Evolutionary conservation across 2,113 vertebrate species (phyloP).

Genomic region (Zootoca vivipara): DNA sequence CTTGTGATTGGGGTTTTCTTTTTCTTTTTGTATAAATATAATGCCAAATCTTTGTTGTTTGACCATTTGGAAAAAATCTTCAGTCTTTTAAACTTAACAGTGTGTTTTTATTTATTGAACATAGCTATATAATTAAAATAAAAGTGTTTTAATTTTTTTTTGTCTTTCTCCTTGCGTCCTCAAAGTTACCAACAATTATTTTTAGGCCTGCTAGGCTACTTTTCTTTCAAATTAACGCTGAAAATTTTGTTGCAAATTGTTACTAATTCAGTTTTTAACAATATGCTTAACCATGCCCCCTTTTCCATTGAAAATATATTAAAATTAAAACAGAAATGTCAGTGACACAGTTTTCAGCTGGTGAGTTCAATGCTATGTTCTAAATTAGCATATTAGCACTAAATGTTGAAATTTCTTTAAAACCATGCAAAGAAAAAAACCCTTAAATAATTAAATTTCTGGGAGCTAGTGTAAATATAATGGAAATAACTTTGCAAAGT

Average conservation of each 20-base stretch:
- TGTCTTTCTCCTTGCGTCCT: constrained; percentile 42
- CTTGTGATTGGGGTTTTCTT: constrained; percentile 20
- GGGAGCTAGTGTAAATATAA: constrained; percentile 30
- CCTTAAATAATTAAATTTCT: constrained; percentile 30
- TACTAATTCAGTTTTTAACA: not conserved
- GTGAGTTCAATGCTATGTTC: not conserved
- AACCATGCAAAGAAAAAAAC: constrained; percentile 31
- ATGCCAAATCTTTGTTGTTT: constrained; percentile 69
- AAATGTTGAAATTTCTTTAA: constrained; percentile 14
- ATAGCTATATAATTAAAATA: constrained; percentile 77
- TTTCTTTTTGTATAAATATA: constrained; percentile 34
- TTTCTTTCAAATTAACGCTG: constrained; percentile 11
- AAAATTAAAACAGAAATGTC: not conserved
- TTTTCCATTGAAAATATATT: not conserved
- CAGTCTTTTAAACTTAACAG: constrained; percentile 70
- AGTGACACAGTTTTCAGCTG: not conserved
- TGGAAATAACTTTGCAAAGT: constrained; percentile 55
- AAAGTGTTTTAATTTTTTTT: constrained; percentile 75
- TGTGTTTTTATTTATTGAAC: constrained; percentile 79
- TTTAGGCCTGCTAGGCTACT: not conserved
- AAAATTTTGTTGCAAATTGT: not conserved
- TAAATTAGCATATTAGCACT: not conserved
- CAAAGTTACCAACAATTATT: not conserved
- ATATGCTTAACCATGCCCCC: not conserved
- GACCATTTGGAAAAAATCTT: constrained; percentile 77